Evolutionary conservation across 2,797 vertebrate species (phyloP).

Genomic region (Alauda arvensis): DNA sequence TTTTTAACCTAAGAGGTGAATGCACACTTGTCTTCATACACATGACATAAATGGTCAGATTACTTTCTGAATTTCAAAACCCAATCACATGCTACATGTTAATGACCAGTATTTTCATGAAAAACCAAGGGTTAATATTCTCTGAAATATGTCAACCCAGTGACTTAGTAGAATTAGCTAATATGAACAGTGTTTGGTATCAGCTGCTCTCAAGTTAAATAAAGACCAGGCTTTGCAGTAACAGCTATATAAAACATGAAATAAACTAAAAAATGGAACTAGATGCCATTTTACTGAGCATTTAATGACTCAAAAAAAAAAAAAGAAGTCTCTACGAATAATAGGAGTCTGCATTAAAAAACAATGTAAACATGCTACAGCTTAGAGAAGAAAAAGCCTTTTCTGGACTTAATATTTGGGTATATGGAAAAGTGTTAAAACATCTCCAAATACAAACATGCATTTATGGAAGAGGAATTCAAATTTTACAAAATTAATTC

Average conservation of each 20-base stretch:
- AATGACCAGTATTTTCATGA: neutral
- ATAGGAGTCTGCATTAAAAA: neutral
- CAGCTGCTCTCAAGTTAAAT: neutral
- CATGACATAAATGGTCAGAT: neutral
- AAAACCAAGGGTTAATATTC: neutral
- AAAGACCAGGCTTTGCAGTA: neutral
- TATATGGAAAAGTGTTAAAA: neutral
- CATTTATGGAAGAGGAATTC: neutral
- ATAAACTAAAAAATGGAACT: neutral
- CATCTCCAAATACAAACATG: neutral
- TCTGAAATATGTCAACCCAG: neutral
- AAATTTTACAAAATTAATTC: conserved; percentile 25
- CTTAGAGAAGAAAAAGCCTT: neutral
- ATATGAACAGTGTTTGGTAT: neutral
- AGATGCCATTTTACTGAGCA: neutral
- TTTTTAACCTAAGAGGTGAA: neutral
- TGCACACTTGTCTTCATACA: neutral
- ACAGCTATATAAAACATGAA: neutral
- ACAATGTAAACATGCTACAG: fast-evolving
- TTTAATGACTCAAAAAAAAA: neutral
- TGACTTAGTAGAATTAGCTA: neutral
- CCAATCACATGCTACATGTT: neutral
- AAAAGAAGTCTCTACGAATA: neutral
- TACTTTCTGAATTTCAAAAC: neutral
- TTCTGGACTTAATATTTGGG: neutral